These are phyloP conservation scores for Seladonia tumulorum DNA, from an alignment of 2,888 invertebrate species.

Conservation along the genomic window DNA sequence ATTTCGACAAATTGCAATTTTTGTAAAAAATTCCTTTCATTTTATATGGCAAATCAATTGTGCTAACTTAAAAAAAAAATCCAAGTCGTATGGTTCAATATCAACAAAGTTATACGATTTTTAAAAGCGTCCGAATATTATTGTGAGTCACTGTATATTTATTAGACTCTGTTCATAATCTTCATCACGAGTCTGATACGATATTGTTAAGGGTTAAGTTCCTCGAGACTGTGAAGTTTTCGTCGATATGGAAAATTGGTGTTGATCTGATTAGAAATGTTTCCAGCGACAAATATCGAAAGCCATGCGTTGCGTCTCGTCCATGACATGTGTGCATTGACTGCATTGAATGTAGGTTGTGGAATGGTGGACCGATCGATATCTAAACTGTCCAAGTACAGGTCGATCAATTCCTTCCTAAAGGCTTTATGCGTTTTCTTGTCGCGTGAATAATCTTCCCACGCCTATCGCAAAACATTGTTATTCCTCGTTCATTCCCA, in stretches of 20 bases:
- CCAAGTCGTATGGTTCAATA: too few relatives aligned
- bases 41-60: too few relatives aligned
- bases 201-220: too few relatives aligned
- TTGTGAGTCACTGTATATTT: too few relatives aligned
- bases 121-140: too few relatives aligned
- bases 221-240: too few relatives aligned
- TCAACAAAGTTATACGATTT: too few relatives aligned
- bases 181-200: too few relatives aligned
- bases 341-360: slow-evolving; percentile 48
- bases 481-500: background rate
- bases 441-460: background rate
- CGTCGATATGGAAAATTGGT: background rate
- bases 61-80: too few relatives aligned
- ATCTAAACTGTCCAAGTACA: slow-evolving; percentile 31
- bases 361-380: slow-evolving; percentile 63
- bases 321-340: slow-evolving; percentile 30
- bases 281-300: background rate
- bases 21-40: too few relatives aligned
- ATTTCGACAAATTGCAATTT: too few relatives aligned
- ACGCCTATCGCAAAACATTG: background rate
- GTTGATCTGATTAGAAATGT: background rate
- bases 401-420: slow-evolving; percentile 52
- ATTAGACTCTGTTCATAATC: too few relatives aligned
- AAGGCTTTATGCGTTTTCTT: slow-evolving; percentile 13
- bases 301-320: background rate